These are phyloP conservation scores for Ceyx cyanopectus DNA, from an alignment of 2,113 vertebrate genomes.

Conservation along the genomic window DNA sequence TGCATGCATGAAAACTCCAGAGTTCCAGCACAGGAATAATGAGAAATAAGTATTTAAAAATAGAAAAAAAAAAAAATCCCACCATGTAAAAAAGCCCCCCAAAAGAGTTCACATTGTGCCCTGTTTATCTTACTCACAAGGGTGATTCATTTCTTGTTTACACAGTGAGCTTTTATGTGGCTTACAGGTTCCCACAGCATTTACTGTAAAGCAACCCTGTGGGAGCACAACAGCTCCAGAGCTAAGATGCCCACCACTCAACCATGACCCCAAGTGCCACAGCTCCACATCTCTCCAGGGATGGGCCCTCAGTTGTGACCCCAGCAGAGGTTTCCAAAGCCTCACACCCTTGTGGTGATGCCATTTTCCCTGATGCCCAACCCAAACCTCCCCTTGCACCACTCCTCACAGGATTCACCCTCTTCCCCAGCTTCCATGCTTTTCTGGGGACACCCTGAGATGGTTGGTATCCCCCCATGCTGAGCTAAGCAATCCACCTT, in stretches of 20 bases:
- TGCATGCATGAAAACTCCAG: not conserved
- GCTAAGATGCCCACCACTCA: not conserved
- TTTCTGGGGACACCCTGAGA: not conserved
- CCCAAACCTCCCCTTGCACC: not conserved
- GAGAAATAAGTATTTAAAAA: no score
- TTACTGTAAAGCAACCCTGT: not conserved
- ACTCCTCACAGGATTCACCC: not conserved
- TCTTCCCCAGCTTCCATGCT: not conserved
- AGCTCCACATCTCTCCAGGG: not conserved
- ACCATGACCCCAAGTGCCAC: not conserved
- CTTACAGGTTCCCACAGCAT: not conserved
- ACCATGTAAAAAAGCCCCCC: not conserved
- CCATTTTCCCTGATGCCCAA: no score
- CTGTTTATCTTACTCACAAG: slow-evolving; percentile 13
- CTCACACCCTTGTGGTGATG: not conserved
- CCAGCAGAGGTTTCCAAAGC: not conserved
- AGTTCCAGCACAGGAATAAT: not conserved
- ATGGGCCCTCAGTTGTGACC: not conserved
- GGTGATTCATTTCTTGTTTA: slow-evolving; percentile 47
- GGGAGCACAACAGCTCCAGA: no score
- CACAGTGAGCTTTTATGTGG: not conserved
- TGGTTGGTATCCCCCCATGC: not conserved
- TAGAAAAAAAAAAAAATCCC: not conserved
- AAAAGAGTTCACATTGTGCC: not conserved
- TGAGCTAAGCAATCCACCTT: not conserved